Conservation (phyloP, 2,888 invertebrate genomes). For the Altica lythri region DNA sequence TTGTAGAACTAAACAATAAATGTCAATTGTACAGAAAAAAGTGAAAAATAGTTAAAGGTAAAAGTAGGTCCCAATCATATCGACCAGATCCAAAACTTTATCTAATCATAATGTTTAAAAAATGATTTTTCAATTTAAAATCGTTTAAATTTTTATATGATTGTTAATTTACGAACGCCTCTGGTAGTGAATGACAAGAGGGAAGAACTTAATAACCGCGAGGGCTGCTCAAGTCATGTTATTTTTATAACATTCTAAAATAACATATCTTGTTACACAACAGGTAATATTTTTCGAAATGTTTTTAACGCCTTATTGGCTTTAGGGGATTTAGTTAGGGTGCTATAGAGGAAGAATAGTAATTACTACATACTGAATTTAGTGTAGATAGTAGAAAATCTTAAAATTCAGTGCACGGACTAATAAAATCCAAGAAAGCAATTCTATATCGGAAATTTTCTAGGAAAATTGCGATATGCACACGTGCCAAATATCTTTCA, state of each 20-base stretch:
- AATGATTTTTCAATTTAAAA: neutral
- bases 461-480: slow-evolving; percentile 2
- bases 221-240: slow-evolving; percentile 23
- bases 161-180: slow-evolving; percentile 5
- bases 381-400: neutral
- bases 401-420: too few species aligned
- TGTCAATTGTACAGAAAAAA: too few species aligned
- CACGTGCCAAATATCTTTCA: slow-evolving; percentile 12
- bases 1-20: too few species aligned
- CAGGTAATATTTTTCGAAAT: slow-evolving; percentile 26
- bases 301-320: slow-evolving; percentile 16
- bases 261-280: slow-evolving; percentile 32
- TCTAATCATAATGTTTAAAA: too few species aligned
- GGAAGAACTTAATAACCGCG: slow-evolving; percentile 23
- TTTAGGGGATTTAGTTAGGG: slow-evolving; percentile 7
- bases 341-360: neutral
- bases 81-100: too few species aligned
- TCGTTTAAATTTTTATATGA: neutral
- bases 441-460: too few species aligned
- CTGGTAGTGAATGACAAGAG: slow-evolving; percentile 16
- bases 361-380: too few species aligned
- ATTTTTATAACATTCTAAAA: slow-evolving; percentile 32
- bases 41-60: too few species aligned
- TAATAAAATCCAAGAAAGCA: too few species aligned
- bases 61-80: too few species aligned